Conservation (phyloP, 2,797 vertebrate species). For the Rhinella marina region DNA sequence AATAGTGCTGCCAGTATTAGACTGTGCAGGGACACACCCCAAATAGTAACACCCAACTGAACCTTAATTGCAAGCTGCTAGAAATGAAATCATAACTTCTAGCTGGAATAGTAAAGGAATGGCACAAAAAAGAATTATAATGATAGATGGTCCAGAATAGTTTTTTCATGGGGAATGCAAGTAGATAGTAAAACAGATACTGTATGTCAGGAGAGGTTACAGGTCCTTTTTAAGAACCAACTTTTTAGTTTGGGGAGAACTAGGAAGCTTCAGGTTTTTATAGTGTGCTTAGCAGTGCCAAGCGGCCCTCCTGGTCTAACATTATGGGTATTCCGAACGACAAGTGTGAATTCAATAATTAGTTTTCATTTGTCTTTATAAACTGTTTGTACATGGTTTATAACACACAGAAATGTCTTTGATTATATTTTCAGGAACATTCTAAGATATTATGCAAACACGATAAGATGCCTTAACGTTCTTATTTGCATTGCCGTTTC, state of each 20-base stretch:
- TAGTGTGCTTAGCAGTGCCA: background rate
- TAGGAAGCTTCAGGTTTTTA: background rate
- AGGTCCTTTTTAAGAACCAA: background rate
- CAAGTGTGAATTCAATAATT: background rate
- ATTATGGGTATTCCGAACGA: background rate
- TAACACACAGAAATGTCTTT: background rate
- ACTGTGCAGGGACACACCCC: too few species aligned
- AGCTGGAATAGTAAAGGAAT: too few species aligned
- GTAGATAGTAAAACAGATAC: too few species aligned
- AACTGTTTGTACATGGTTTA: background rate
- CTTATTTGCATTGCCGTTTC: constrained; percentile 37
- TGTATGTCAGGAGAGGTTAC: too few species aligned
- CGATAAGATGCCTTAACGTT: constrained; percentile 4
- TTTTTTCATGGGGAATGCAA: too few species aligned
- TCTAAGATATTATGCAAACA: background rate
- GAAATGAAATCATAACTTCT: too few species aligned
- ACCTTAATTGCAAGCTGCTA: too few species aligned
- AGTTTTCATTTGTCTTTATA: background rate
- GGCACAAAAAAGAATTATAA: too few species aligned
- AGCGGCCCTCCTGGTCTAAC: background rate
- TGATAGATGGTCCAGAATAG: too few species aligned
- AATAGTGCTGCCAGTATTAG: too few species aligned
- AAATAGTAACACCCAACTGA: too few species aligned
- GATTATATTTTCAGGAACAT: background rate
- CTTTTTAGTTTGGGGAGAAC: background rate